Evolutionary conservation across 2,888 invertebrate genomes (phyloP).

Genomic region (Drosophila subsilvestris): DNA sequence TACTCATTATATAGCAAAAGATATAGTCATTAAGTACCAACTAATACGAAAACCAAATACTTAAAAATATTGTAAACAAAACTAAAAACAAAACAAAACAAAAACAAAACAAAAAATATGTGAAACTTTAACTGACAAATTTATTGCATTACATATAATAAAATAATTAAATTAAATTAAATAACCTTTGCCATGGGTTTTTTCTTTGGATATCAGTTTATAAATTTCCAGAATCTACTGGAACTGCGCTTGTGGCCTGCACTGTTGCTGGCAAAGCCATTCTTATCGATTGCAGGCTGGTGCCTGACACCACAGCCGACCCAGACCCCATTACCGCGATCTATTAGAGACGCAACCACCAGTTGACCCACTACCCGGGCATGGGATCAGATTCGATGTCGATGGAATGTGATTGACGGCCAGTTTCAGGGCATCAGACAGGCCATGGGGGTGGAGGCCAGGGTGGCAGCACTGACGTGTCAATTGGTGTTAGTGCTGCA

Average conservation of each 20-base stretch:
- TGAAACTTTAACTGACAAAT: slow-evolving; percentile 77
- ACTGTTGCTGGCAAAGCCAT: no score
- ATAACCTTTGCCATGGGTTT: no score
- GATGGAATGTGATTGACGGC: neutral
- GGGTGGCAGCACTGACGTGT: neutral
- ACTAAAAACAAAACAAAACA: slow-evolving; percentile 52
- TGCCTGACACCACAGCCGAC: neutral
- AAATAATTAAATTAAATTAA: slow-evolving; percentile 65
- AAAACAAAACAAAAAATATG: slow-evolving; percentile 59
- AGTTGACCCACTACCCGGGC: neutral
- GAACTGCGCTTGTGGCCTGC: no score
- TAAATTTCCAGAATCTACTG: no score
- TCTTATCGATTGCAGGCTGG: neutral
- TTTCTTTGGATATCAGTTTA: no score
- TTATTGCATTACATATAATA: slow-evolving; percentile 79
- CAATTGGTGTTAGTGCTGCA: neutral
- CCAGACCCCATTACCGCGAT: neutral
- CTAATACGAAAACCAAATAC: slow-evolving; percentile 68
- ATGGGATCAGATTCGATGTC: neutral
- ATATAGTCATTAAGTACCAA: slow-evolving; percentile 71
- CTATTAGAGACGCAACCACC: neutral
- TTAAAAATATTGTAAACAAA: slow-evolving; percentile 63
- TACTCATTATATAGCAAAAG: slow-evolving; percentile 69
- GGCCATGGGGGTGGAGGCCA: neutral
- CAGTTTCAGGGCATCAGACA: neutral